These are phyloP conservation scores for Branchipolynoe longqiensis DNA, from an alignment of 2,888 invertebrate genomes.

Conservation along the genomic window DNA sequence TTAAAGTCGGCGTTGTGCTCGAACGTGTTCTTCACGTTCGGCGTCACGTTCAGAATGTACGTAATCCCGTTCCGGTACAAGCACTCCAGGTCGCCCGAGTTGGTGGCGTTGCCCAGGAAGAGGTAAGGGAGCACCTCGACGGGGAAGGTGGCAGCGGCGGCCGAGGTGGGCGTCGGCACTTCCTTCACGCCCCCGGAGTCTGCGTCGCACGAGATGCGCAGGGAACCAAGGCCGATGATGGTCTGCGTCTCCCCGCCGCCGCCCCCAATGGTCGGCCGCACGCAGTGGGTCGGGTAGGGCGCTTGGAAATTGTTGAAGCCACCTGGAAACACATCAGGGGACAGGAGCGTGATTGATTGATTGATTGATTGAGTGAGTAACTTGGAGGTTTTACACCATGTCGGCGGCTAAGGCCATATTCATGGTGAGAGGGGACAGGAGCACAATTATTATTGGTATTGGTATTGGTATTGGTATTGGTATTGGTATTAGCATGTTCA, in stretches of 20 bases:
- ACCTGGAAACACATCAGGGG: no score
- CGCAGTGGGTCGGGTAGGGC: conserved; percentile 60
- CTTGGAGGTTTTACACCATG: no score
- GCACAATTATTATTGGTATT: no score
- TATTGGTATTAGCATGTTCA: no score
- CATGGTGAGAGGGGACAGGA: no score
- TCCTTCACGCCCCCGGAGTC: conserved; percentile 69
- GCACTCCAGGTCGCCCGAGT: conserved; percentile 94
- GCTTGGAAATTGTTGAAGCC: conserved; percentile 62
- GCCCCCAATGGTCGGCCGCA: conserved; percentile 54
- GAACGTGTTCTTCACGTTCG: conserved; percentile 97
- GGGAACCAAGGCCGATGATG: conserved; percentile 84
- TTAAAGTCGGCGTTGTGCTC: conserved; percentile 89
- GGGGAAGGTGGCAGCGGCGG: conserved; percentile 85
- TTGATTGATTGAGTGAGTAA: no score
- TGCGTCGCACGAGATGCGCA: conserved; percentile 83
- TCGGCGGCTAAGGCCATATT: no score
- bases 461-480: no score
- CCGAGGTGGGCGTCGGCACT: conserved; percentile 68
- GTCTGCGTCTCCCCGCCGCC: conserved; percentile 43
- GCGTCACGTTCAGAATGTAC: conserved; percentile 97
- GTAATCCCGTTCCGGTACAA: conserved; percentile 93
- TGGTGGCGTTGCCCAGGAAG: conserved; percentile 96
- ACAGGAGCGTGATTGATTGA: no score
- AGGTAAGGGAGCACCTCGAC: conserved; percentile 96